These are phyloP conservation scores for Haliclona indistincta DNA, from an alignment of 37 sponge, comb jelly and placozoan species.

Conservation along the genomic window DNA sequence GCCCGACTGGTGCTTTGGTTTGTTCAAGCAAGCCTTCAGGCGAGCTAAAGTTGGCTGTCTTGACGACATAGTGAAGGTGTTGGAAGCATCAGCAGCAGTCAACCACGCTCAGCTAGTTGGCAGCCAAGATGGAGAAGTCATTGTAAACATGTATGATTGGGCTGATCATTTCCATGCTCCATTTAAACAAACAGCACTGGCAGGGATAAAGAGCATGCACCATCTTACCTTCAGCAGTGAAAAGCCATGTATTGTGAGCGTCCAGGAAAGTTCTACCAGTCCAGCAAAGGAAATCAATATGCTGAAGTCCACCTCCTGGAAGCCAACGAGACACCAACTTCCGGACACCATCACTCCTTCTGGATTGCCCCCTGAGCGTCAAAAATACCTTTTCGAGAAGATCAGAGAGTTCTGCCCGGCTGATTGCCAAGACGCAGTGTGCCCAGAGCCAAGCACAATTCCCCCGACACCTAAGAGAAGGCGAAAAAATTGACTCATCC, in stretches of 20 bases:
- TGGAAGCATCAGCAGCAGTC: slow-evolving; percentile 3
- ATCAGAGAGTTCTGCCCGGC: slow-evolving; percentile 7
- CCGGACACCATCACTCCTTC: not conserved
- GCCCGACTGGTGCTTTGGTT: slow-evolving; percentile 29
- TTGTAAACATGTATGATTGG: slow-evolving; percentile 30
- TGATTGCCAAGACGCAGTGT: not conserved
- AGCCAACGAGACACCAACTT: not conserved
- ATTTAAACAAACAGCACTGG: not conserved
- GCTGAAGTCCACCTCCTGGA: not conserved
- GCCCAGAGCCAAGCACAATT: too few relatives aligned
- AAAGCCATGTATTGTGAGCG: slow-evolving; percentile 7
- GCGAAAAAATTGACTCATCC: too few relatives aligned
- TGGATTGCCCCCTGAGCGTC: not conserved
- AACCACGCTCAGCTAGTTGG: slow-evolving; percentile 35
- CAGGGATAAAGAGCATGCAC: slow-evolving; percentile 3
- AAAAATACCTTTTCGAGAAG: not conserved
- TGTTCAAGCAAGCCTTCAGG: not conserved
- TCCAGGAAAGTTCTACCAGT: not conserved
- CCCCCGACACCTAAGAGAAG: too few relatives aligned
- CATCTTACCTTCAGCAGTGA: not conserved
- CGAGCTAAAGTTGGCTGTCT: slow-evolving; percentile 15
- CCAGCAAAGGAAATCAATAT: not conserved
- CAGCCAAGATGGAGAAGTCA: not conserved
- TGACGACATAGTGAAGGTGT: slow-evolving; percentile 17
- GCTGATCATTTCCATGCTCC: not conserved